Evolutionary conservation across 2,113 vertebrate genomes (phyloP).

Genomic region (Bujurquina vittata): DNA sequence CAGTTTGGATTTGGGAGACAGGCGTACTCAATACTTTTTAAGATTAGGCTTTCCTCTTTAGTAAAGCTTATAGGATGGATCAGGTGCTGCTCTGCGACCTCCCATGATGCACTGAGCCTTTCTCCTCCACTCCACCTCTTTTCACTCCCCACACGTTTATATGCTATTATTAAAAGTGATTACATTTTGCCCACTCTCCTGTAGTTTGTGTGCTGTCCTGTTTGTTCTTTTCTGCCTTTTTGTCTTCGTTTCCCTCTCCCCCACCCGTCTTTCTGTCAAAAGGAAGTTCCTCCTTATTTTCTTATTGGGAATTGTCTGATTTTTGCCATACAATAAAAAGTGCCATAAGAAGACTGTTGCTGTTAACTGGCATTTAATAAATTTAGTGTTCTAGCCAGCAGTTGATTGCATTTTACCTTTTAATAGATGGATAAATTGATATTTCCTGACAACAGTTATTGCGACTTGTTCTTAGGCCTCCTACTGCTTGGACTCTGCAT

Average conservation of each 20-base stretch:
- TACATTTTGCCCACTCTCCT: background rate
- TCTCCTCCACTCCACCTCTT: background rate
- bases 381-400: too few species aligned
- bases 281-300: background rate
- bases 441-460: background rate
- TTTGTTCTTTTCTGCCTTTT: background rate
- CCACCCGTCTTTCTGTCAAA: background rate
- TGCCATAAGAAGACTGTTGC: too few species aligned
- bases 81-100: background rate
- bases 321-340: too few species aligned
- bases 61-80: background rate
- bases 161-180: background rate
- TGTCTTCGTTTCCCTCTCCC: background rate
- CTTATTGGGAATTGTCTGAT: background rate
- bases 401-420: too few species aligned
- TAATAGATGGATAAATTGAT: too few species aligned
- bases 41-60: background rate
- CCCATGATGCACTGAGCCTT: background rate
- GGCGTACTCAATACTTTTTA: background rate
- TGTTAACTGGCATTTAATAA: too few species aligned
- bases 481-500: slow-evolving; percentile 87
- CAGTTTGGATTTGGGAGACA: background rate
- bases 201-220: background rate
- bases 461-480: slow-evolving; percentile 77
- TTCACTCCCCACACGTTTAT: background rate